These are phyloP conservation scores for Lasioglossum baleicum DNA, from an alignment of 1,140 invertebrate species.

Conservation along the genomic window DNA sequence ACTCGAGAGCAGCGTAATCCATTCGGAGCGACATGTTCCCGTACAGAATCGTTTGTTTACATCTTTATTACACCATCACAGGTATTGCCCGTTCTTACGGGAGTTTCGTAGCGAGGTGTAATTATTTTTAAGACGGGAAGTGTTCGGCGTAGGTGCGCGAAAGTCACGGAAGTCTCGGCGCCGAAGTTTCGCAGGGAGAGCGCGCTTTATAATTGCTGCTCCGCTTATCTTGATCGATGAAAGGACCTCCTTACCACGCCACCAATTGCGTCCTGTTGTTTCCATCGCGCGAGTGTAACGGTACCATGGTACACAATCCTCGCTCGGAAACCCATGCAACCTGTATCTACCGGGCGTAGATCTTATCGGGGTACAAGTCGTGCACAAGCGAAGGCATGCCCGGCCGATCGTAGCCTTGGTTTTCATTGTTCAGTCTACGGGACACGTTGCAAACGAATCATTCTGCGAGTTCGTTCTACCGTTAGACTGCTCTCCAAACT, in stretches of 20 bases:
- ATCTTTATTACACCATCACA: too few relatives aligned
- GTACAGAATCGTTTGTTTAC: too few relatives aligned
- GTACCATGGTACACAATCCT: constrained; percentile 39
- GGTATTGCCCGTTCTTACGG: too few relatives aligned
- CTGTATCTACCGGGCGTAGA: constrained; percentile 17
- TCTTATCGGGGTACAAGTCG: constrained; percentile 20
- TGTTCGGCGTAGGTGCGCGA: neutral
- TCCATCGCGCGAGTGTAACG: constrained; percentile 36
- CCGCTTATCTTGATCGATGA: neutral
- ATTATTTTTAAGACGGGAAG: neutral
- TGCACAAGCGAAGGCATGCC: neutral
- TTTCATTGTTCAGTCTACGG: constrained; percentile 57
- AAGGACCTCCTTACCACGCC: neutral
- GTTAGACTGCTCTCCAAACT: constrained; percentile 28
- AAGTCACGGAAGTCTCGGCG: neutral
- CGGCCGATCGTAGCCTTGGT: constrained; percentile 24
- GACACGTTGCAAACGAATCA: neutral
- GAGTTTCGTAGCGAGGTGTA: too few relatives aligned
- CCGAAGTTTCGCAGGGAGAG: neutral
- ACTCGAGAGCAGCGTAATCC: too few relatives aligned
- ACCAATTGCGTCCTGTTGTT: constrained; percentile 29
- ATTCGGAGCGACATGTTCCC: too few relatives aligned
- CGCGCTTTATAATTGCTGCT: neutral
- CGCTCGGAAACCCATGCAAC: constrained; percentile 2
- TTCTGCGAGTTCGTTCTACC: neutral